These are phyloP conservation scores for Protaetia brevitarsis DNA, from an alignment of 1,140 invertebrate genomes.

Conservation along the genomic window DNA sequence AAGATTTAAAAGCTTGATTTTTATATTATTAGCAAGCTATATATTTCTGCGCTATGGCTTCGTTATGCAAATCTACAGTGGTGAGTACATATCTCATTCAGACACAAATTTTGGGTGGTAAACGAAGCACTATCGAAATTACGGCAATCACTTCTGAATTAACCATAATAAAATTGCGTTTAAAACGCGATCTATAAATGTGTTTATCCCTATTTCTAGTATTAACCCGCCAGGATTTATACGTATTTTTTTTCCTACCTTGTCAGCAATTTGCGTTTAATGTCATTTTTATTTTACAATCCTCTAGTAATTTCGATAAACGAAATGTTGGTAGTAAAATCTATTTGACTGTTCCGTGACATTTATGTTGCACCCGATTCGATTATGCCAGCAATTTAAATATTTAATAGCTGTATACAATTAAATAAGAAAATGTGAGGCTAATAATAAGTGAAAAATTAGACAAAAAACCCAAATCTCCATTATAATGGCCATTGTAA, in stretches of 20 bases:
- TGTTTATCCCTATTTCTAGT: no score
- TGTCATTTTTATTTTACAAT: not conserved
- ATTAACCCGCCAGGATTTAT: no score
- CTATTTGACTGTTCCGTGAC: not conserved
- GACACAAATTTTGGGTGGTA: not conserved
- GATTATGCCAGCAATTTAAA: no score
- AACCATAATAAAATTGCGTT: no score
- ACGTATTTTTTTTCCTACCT: not conserved
- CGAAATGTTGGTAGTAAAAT: not conserved
- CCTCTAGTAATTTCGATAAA: not conserved
- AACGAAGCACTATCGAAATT: no score
- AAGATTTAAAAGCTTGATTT: not conserved
- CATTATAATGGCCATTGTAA: not conserved
- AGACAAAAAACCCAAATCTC: no score
- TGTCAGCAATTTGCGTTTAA: constrained; percentile 13
- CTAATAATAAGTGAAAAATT: no score
- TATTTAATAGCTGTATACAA: no score
- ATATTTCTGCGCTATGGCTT: constrained; percentile 13
- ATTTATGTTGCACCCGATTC: not conserved
- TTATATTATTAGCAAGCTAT: not conserved
- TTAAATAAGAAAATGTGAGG: no score
- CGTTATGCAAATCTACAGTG: constrained; percentile 27
- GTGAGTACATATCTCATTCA: constrained; percentile 21
- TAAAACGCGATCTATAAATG: no score
- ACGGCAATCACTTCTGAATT: no score